These are phyloP conservation scores for Hafferia zeledoni DNA, from an alignment of 2,797 vertebrate genomes.

Conservation along the genomic window DNA sequence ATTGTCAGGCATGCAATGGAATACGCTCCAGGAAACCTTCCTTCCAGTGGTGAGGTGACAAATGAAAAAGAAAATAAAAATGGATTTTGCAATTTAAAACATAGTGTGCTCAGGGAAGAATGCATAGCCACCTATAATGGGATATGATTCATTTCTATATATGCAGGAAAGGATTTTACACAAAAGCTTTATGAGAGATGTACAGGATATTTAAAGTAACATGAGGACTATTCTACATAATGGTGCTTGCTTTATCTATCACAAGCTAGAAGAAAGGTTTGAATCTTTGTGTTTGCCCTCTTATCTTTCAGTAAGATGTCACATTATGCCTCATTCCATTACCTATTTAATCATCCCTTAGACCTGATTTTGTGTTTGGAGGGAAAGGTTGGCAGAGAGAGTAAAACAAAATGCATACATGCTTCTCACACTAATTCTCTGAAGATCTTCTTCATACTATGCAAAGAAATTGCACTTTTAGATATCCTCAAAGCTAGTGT, in stretches of 20 bases:
- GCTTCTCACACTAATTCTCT: neutral
- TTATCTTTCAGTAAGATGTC: constrained; percentile 33
- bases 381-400: neutral
- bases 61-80: constrained; percentile 70
- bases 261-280: neutral
- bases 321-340: neutral
- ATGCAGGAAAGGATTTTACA: neutral
- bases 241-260: neutral
- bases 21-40: constrained; percentile 54
- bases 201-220: constrained; percentile 33
- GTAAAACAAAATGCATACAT: neutral
- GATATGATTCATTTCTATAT: constrained; percentile 42
- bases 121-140: constrained; percentile 25
- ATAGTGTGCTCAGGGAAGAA: constrained; percentile 23
- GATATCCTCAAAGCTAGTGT: neutral
- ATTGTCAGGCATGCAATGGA: constrained; percentile 54
- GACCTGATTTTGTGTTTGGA: constrained; percentile 18
- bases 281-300: constrained; percentile 9
- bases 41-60: constrained; percentile 65
- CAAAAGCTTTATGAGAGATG: constrained; percentile 6
- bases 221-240: neutral
- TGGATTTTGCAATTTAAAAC: constrained; percentile 71
- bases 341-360: constrained; percentile 38
- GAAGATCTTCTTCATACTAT: neutral
- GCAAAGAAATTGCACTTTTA: neutral